Conservation (phyloP, 2,888 invertebrate genomes). For the Gryllus longicercus region DNA sequence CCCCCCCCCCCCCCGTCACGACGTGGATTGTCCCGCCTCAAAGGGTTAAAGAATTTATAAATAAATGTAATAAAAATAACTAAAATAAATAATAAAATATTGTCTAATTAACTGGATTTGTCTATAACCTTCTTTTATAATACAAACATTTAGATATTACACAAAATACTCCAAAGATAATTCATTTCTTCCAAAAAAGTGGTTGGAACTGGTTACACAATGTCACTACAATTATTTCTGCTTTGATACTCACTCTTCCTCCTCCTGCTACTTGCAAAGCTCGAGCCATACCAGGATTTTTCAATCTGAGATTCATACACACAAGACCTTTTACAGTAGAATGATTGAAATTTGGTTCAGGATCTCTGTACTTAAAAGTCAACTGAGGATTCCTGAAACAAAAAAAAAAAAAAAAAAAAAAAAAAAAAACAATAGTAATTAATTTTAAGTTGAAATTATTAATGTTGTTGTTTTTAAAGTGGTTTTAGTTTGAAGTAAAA, state of each 20-base stretch:
- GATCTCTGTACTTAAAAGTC: slow-evolving; percentile 73
- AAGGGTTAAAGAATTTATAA: too few relatives aligned
- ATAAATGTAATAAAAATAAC: too few relatives aligned
- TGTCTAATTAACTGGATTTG: too few relatives aligned
- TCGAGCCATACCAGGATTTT: slow-evolving; percentile 64
- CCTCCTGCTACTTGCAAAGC: slow-evolving; percentile 86
- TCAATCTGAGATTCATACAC: slow-evolving; percentile 72
- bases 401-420: too few relatives aligned
- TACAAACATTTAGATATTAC: too few relatives aligned
- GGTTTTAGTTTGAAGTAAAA: neutral
- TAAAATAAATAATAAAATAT: too few relatives aligned
- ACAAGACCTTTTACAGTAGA: slow-evolving; percentile 71
- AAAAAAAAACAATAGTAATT: slow-evolving; percentile 41
- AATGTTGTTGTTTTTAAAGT: neutral
- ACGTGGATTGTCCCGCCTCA: too few relatives aligned
- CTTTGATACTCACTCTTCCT: slow-evolving; percentile 61
- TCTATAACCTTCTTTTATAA: too few relatives aligned
- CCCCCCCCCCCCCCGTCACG: too few relatives aligned
- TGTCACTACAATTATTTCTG: slow-evolving; percentile 17
- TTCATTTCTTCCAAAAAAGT: too few relatives aligned
- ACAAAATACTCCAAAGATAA: too few relatives aligned
- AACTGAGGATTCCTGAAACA: slow-evolving; percentile 52
- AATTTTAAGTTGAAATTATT: neutral
- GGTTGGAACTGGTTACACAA: too few relatives aligned
- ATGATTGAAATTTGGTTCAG: slow-evolving; percentile 68